phyloP scores from a whole-genome alignment of 2,888 invertebrate species.

The Hipparchia sbordonii region DNA sequence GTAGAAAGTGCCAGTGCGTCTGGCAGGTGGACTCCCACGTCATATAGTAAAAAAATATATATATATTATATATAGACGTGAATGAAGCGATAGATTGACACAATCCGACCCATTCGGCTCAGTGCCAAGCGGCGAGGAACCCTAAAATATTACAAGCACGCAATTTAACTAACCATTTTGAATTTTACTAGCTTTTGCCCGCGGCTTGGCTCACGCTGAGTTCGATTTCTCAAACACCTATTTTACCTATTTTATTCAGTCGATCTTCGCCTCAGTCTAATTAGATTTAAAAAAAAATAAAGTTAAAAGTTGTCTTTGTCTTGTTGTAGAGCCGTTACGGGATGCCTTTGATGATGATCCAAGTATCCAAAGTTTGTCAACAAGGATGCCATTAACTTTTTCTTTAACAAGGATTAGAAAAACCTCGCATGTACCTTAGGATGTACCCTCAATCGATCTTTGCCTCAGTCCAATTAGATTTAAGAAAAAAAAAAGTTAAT shows the following conservation, averaged over 20 bases:
- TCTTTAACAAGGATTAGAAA: background rate
- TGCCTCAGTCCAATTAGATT: slow-evolving; percentile 39
- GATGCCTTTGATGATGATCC: no score
- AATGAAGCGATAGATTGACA: slow-evolving; percentile 14
- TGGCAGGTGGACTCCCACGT: background rate
- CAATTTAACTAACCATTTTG: no score
- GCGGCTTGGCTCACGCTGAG: no score
- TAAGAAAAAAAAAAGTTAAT: slow-evolving; percentile 45
- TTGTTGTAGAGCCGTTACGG: no score
- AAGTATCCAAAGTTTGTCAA: no score
- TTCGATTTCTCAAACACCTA: no score
- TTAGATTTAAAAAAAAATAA: no score
- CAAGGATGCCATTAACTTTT: background rate
- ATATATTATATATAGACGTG: background rate
- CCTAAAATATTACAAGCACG: background rate
- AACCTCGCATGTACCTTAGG: background rate
- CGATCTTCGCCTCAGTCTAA: no score
- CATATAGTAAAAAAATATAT: background rate
- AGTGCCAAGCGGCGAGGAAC: slow-evolving; percentile 13
- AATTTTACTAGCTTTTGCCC: no score
- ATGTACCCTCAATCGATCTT: slow-evolving; percentile 17
- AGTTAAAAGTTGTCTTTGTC: no score
- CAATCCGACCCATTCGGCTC: slow-evolving; percentile 30
- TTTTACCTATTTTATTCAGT: no score
- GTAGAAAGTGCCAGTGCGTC: background rate